A percentile compares a stretch with the other conserved stretches of the same genome.
phyloP scores from a whole-genome alignment of 2,888 invertebrate genomes.

The Acrobasis consociella region DNA sequence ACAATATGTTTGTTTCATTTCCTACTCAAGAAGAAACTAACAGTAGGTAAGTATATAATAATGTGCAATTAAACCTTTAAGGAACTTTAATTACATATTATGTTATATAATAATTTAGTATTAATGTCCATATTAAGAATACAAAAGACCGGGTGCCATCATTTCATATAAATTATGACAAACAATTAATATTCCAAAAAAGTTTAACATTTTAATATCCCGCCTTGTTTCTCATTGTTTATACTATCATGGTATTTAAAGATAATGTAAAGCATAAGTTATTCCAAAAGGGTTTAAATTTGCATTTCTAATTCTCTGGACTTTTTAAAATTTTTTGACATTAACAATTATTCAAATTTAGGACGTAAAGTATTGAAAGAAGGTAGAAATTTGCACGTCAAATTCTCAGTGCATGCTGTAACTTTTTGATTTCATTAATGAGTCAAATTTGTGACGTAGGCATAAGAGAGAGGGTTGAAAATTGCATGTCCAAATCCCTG shows the following conservation, averaged over 20 bases:
- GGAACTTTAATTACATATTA: too few species aligned
- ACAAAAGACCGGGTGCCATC: slow-evolving; percentile 1
- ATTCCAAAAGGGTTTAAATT: background rate
- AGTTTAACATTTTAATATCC: slow-evolving; percentile 21
- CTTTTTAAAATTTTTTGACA: background rate
- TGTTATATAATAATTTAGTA: too few species aligned
- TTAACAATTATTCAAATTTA: background rate
- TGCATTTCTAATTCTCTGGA: background rate
- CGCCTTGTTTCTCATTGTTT: slow-evolving; percentile 22
- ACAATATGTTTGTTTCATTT: too few species aligned
- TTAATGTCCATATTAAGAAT: too few species aligned
- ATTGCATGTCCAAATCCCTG: slow-evolving; percentile 30
- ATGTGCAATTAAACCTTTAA: too few species aligned
- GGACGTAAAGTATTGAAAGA: background rate
- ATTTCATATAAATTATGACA: slow-evolving; percentile 11
- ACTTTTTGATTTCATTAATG: background rate
- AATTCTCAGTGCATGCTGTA: too few species aligned
- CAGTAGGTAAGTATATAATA: too few species aligned
- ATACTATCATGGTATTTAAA: slow-evolving; percentile 10
- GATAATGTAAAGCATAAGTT: background rate
- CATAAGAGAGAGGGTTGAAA: slow-evolving; percentile 34
- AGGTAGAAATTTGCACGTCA: background rate
- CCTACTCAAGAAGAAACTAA: too few species aligned
- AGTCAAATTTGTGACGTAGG: background rate
- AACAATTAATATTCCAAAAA: slow-evolving; percentile 9